Conservation (phyloP, 2,113 vertebrate species). For the Oxyura jamaicensis region DNA sequence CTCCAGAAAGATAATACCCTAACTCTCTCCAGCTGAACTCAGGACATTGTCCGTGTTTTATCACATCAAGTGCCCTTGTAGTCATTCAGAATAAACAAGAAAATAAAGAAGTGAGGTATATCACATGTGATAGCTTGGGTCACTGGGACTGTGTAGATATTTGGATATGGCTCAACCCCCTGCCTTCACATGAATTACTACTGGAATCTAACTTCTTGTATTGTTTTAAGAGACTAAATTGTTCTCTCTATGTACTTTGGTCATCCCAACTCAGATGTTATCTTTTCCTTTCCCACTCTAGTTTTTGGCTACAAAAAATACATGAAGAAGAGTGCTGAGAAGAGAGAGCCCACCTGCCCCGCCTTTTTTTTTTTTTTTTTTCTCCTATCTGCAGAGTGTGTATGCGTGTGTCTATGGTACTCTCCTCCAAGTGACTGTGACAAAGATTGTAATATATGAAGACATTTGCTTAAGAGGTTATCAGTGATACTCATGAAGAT, state of each 20-base stretch:
- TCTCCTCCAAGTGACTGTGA: neutral
- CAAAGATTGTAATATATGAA: neutral
- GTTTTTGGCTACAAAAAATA: constrained; percentile 45
- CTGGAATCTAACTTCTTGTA: constrained; percentile 53
- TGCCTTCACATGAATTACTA: constrained; percentile 65
- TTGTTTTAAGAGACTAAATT: constrained; percentile 62
- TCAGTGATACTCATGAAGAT: neutral
- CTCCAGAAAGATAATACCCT: constrained; percentile 46
- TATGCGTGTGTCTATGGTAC: neutral
- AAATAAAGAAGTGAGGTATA: constrained; percentile 63
- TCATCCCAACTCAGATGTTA: constrained; percentile 69
- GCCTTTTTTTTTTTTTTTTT: no score
- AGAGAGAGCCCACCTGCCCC: neutral
- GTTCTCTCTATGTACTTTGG: constrained; percentile 58
- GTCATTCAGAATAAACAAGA: constrained; percentile 27
- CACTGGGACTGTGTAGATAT: constrained; percentile 11
- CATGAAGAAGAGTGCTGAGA: neutral
- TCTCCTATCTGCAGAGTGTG: neutral
- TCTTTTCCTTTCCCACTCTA: constrained; percentile 51
- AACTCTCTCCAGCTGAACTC: constrained; percentile 54
- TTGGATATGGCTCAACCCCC: constrained; percentile 31
- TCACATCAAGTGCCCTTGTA: constrained; percentile 16
- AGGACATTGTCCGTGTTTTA: constrained; percentile 15
- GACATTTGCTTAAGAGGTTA: neutral
- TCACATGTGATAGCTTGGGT: constrained; percentile 30